Conservation (phyloP, 2,888 invertebrate genomes). For the Drosophila tanythrix region DNA sequence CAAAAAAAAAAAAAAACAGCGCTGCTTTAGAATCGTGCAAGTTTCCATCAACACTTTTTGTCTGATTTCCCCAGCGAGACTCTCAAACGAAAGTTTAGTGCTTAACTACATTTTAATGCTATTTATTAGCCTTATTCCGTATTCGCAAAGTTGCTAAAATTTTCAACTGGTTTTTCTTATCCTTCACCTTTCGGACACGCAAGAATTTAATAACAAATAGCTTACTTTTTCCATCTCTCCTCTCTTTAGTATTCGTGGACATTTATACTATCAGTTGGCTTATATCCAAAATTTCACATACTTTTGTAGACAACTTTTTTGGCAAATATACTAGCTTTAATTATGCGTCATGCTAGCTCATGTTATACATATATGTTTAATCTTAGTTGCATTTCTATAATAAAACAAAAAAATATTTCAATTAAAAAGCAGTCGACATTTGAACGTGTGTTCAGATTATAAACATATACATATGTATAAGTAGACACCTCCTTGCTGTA, state of each 20-base stretch:
- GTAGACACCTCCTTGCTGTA: not conserved
- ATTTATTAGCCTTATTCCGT: conserved; percentile 21
- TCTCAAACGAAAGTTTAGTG: conserved; percentile 30
- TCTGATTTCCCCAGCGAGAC: conserved; percentile 69
- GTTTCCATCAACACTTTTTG: conserved; percentile 56
- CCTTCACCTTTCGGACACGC: conserved; percentile 5
- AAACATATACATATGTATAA: not conserved
- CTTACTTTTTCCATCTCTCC: conserved; percentile 34
- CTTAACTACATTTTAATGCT: conserved; percentile 28
- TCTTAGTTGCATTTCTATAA: not conserved
- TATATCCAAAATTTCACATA: conserved; percentile 48
- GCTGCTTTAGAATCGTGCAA: conserved; percentile 9
- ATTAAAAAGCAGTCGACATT: not conserved
- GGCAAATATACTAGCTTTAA: conserved; percentile 60
- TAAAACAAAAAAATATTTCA: not conserved
- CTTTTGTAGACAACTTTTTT: conserved; percentile 58
- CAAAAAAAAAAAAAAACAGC: conserved; percentile 14
- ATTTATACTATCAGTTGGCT: conserved; percentile 55
- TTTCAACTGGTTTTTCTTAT: not conserved
- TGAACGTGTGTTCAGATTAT: not conserved
- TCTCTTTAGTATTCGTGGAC: conserved; percentile 21
- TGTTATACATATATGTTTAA: not conserved
- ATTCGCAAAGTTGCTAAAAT: conserved; percentile 26
- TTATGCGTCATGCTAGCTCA: conserved; percentile 66
- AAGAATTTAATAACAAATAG: conserved; percentile 46